Evolutionary conservation across 1,140 invertebrate species (phyloP).

Genomic region (Polypedilum pembai): DNA sequence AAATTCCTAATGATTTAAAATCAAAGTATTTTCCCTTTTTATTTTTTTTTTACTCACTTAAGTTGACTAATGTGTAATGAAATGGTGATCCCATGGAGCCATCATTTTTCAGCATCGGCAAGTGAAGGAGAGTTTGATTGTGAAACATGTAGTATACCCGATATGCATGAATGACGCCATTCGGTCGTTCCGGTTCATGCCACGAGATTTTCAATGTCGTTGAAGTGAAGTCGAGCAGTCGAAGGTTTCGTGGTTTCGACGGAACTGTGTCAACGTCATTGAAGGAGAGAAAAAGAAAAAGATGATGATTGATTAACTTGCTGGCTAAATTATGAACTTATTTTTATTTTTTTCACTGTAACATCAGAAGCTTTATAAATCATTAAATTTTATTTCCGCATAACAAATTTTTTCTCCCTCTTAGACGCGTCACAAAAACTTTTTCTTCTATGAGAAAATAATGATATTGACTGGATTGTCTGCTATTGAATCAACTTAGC

Average conservation of each 20-base stretch:
- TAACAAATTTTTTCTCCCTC: not conserved
- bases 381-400: not conserved
- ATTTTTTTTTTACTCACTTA: constrained; percentile 50
- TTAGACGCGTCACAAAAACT: too few relatives aligned
- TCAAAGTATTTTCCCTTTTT: not conserved
- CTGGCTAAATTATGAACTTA: constrained; percentile 11
- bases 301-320: constrained; percentile 25
- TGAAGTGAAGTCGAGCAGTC: constrained; percentile 62
- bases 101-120: constrained; percentile 46
- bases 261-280: constrained; percentile 52
- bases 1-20: not conserved
- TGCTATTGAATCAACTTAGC: too few relatives aligned
- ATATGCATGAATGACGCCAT: constrained; percentile 63
- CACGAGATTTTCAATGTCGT: constrained; percentile 70
- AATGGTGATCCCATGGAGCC: constrained; percentile 44
- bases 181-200: constrained; percentile 63
- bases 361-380: not conserved
- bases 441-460: too few relatives aligned
- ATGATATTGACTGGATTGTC: too few relatives aligned
- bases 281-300: not conserved
- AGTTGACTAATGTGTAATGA: constrained; percentile 50
- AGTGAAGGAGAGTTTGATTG: constrained; percentile 56
- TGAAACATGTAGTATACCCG: constrained; percentile 61
- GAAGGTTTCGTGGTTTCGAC: constrained; percentile 72
- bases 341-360: not conserved